These are phyloP conservation scores for Motacilla tschutschensis DNA, from an alignment of 2,113 vertebrate genomes.

Conservation along the genomic window DNA sequence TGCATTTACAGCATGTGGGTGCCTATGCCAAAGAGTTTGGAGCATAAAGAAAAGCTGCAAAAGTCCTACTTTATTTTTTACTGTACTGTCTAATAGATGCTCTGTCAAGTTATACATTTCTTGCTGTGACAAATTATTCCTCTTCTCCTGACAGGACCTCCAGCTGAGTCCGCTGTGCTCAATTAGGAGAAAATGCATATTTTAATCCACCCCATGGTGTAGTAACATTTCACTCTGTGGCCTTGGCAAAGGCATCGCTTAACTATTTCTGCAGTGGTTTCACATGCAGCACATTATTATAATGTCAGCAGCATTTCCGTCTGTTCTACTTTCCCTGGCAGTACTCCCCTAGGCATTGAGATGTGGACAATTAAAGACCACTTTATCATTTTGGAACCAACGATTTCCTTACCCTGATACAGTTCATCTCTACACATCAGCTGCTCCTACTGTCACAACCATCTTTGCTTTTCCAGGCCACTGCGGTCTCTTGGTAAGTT, in stretches of 20 bases:
- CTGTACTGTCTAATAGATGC: constrained; percentile 61
- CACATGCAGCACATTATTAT: constrained; percentile 43
- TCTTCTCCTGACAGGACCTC: constrained; percentile 75
- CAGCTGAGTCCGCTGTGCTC: constrained; percentile 75
- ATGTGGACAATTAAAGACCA: constrained; percentile 68
- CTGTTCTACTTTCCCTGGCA: constrained; percentile 50
- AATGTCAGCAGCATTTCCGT: constrained; percentile 61
- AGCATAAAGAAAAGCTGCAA: constrained; percentile 32
- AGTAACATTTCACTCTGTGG: constrained; percentile 74
- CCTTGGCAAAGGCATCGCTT: constrained; percentile 75
- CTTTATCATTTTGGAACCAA: constrained; percentile 62
- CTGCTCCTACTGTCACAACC: neutral
- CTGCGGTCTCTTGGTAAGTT: neutral
- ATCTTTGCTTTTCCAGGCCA: neutral
- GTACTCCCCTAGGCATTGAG: constrained; percentile 60
- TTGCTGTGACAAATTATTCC: constrained; percentile 78
- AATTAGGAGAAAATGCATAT: constrained; percentile 81
- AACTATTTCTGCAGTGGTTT: constrained; percentile 69
- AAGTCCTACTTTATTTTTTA: constrained; percentile 41
- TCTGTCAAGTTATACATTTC: constrained; percentile 58
- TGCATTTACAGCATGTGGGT: neutral
- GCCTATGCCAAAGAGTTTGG: neutral
- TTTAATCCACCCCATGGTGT: constrained; percentile 77
- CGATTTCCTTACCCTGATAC: constrained; percentile 25
- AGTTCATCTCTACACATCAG: neutral